Percentiles rank a stretch among this genome's conserved stretches.
Evolutionary conservation across 2,113 vertebrate genomes (phyloP).

Genomic region (Nesospiza acunhae): DNA sequence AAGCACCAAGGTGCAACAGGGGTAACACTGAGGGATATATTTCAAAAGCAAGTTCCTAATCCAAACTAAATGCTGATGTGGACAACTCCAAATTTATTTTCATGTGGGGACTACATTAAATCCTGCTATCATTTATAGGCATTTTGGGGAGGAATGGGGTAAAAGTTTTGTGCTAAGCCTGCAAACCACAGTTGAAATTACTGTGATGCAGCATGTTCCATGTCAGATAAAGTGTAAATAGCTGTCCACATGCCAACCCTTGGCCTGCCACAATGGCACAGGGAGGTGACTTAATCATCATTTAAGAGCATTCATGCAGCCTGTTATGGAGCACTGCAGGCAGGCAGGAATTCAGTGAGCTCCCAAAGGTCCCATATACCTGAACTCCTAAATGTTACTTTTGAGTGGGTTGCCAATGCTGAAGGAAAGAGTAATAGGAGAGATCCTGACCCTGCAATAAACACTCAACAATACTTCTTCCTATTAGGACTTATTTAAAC

Average conservation of each 20-base stretch:
- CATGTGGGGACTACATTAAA: not conserved
- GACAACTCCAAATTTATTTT: conserved; percentile 30
- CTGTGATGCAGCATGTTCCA: not conserved
- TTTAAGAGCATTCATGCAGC: not conserved
- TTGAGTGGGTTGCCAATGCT: conserved; percentile 24
- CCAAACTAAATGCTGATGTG: conserved; percentile 19
- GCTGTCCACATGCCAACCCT: not conserved
- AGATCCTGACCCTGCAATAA: conserved; percentile 46
- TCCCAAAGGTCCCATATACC: conserved; percentile 23
- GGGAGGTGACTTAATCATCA: not conserved
- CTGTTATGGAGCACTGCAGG: not conserved
- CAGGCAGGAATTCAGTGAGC: not conserved
- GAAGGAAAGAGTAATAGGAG: conserved; percentile 7
- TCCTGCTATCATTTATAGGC: not conserved
- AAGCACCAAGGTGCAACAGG: conserved; percentile 19
- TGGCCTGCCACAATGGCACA: not conserved
- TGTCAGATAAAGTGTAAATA: not conserved
- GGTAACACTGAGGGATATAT: not conserved
- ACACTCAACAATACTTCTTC: conserved; percentile 32
- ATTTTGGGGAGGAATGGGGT: not conserved
- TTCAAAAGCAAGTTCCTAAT: conserved; percentile 37
- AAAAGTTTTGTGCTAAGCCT: not conserved
- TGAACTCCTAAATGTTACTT: conserved; percentile 27
- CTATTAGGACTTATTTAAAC: not conserved
- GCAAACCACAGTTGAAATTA: not conserved